These are phyloP conservation scores for Heterohyrax brucei DNA, from an alignment of 2,797 vertebrate species.

Conservation along the genomic window DNA sequence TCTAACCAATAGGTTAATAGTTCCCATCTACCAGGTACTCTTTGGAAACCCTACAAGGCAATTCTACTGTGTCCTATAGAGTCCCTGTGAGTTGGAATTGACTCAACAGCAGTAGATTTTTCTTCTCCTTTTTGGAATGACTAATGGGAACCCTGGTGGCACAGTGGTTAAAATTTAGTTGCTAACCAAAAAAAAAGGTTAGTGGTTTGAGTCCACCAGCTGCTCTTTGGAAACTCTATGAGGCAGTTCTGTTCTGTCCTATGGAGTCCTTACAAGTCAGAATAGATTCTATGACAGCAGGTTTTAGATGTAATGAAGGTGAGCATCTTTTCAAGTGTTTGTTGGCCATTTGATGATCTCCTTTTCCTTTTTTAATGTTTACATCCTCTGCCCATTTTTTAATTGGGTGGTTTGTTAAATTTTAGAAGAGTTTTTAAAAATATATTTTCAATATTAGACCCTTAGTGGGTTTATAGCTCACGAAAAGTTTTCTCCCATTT, in stretches of 20 bases:
- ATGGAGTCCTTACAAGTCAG: neutral
- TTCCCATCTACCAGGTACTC: neutral
- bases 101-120: neutral
- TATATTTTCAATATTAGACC: no score
- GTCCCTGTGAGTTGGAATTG: neutral
- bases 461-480: neutral
- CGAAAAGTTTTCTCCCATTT: neutral
- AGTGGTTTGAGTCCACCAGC: neutral
- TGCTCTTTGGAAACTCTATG: neutral
- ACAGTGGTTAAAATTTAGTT: neutral
- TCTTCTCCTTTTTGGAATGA: neutral
- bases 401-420: no score
- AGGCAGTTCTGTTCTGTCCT: no score
- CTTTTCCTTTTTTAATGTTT: neutral
- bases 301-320: no score
- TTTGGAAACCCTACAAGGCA: neutral
- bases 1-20: neutral
- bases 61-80: neutral
- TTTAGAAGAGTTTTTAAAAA: no score
- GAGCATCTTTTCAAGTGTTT: neutral
- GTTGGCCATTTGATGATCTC: neutral
- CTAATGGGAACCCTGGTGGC: no score
- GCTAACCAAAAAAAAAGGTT: neutral
- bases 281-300: neutral
- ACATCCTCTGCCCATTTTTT: neutral